phyloP scores from a whole-genome alignment of 1,140 invertebrate genomes.

The Pectinophora gossypiella region DNA sequence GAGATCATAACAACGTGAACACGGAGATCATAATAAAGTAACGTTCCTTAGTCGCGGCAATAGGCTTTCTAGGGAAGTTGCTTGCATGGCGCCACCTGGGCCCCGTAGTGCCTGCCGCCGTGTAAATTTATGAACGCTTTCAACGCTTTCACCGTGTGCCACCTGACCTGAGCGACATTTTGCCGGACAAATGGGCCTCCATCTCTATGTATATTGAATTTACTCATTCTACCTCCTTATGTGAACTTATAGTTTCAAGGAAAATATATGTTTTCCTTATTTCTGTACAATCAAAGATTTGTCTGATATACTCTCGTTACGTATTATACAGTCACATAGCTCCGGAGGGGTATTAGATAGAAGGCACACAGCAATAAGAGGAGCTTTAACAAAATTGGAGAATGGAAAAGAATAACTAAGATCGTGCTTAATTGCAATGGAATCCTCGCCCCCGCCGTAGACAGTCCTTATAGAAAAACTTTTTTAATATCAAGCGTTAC shows the following conservation, averaged over 20 bases:
- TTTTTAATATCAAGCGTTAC: conserved; percentile 67
- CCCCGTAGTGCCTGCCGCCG: conserved; percentile 47
- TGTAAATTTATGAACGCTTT: conserved; percentile 73
- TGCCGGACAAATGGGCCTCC: conserved; percentile 56
- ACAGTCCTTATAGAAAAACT: conserved; percentile 59
- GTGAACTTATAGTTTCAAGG: too few relatives aligned
- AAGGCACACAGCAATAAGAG: too few relatives aligned
- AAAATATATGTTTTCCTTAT: too few relatives aligned
- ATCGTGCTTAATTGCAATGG: conserved; percentile 48
- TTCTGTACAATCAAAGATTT: too few relatives aligned
- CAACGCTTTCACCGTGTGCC: conserved; percentile 65
- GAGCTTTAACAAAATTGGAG: too few relatives aligned
- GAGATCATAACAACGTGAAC: conserved; percentile 4
- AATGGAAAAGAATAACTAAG: not conserved
- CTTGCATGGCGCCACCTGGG: conserved; percentile 59
- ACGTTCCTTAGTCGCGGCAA: conserved; percentile 32
- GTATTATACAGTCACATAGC: too few relatives aligned
- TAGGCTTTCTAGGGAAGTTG: conserved; percentile 40
- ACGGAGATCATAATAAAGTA: conserved; percentile 23
- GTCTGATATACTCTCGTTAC: too few relatives aligned
- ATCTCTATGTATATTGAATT: conserved; percentile 53
- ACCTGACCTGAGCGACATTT: conserved; percentile 67
- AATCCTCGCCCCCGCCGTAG: conserved; percentile 39
- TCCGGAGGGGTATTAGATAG: too few relatives aligned
- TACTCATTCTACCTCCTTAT: conserved; percentile 47